Conservation (phyloP, 2,888 invertebrate species). For the Synanthedon myopaeformis region DNA sequence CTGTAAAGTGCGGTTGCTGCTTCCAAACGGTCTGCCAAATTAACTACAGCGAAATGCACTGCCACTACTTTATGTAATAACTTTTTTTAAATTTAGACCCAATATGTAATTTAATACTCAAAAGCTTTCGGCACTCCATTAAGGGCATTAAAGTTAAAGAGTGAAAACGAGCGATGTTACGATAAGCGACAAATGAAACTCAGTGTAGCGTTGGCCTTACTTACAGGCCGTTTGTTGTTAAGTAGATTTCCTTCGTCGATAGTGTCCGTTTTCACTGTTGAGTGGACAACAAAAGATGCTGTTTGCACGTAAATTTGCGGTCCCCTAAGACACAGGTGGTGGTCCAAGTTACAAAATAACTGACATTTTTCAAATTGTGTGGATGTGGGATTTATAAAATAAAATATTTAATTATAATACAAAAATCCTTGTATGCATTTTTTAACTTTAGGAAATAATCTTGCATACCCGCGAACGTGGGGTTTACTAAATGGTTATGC, state of each 20-base stretch:
- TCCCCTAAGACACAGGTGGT: constrained; percentile 8
- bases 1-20: no score
- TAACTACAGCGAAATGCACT: no score
- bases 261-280: constrained; percentile 28
- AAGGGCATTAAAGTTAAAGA: neutral
- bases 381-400: no score
- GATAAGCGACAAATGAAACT: constrained; percentile 4
- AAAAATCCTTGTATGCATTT: no score
- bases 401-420: no score
- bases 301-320: constrained; percentile 14
- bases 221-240: constrained; percentile 2
- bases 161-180: neutral
- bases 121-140: neutral
- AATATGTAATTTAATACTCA: neutral
- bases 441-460: no score
- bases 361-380: no score
- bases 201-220: constrained; percentile 4
- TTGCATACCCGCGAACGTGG: no score
- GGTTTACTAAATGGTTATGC: no score
- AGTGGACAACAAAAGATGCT: constrained; percentile 22
- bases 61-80: no score
- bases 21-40: no score
- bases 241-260: constrained; percentile 9
- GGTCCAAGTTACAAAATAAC: constrained; percentile 17
- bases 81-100: neutral